Evolutionary conservation across 2,888 invertebrate genomes (phyloP), one percentile per base, ranked within the genome.

Genomic region (Hydrotaea diabolus): DNA sequence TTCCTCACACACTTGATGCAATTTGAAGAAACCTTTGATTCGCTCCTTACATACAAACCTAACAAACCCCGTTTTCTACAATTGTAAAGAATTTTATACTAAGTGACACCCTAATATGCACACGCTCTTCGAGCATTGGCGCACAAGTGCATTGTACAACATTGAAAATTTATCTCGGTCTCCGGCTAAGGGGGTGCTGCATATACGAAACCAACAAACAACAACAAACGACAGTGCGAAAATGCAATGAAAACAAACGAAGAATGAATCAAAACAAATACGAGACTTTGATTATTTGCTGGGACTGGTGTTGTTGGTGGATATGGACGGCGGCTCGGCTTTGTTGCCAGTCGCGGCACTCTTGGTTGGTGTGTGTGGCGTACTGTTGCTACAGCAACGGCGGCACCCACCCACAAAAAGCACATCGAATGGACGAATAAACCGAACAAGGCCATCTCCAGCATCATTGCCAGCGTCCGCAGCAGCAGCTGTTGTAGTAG

Each of bases 81-180:
- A n/a, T n/a, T n/a, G n/a, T n/a, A n/a, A 31, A 31, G 2, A 2
- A 39, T 8, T 39, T 13, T 8, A 39, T 39, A 4, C 7, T 39
- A 2, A 31, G 39, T 8, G 8, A 4, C 39, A 39, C 39, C 39
- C 39, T 39, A 39, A 39, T 39, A 39, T 36, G 36, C 39, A 39
- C 8, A 13, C 1, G 2, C 49, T 49, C 49, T 2, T 15, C 43
- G 7, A n/a, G n/a, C 49, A n/a, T 13, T 49, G n/a, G 15, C n/a
- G 49, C n/a, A 15, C 46, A 77, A 83, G 80, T 71, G 80, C 80
- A 83, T 80, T 83, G 80, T 46, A 83, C 80, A 83, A 49, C 83
- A 80, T 80, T 83, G 83, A 83, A 83, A 74, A 62, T 77, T 64
- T 80, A 83, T 83, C 77, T 74, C 39, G 62, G 7, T 21, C 74